A percentile compares a stretch with the other conserved stretches of the same genome.
phyloP scores from a whole-genome alignment of 1,140 invertebrate genomes.

The Diuraphis noxia region DNA sequence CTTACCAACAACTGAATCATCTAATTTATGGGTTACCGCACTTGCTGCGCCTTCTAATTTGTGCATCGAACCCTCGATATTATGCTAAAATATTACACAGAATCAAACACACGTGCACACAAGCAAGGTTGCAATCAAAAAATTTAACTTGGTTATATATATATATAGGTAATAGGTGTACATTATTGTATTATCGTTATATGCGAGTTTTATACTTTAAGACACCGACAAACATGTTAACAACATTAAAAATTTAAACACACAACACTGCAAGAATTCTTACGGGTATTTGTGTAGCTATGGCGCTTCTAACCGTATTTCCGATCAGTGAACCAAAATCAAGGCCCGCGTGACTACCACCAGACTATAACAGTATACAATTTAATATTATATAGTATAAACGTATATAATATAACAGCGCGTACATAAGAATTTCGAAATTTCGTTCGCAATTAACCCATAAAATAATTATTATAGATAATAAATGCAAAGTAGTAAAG shows the following conservation, averaged over 20 bases:
- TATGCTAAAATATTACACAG: background rate
- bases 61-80: background rate
- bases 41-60: background rate
- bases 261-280: background rate
- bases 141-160: background rate
- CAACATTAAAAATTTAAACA: background rate
- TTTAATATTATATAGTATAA: background rate
- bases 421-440: background rate
- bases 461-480: background rate
- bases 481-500: background rate
- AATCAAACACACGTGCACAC: constrained; percentile 8
- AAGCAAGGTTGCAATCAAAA: background rate
- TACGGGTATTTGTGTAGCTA: constrained; percentile 13
- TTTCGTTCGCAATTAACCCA: background rate
- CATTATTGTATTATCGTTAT: background rate
- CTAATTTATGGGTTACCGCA: background rate
- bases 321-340: constrained; percentile 40
- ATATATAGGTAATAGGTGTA: background rate
- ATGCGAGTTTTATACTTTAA: constrained; percentile 35
- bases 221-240: constrained; percentile 11
- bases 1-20: background rate
- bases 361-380: constrained; percentile 44
- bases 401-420: background rate
- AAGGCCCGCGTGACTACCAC: constrained; percentile 10
- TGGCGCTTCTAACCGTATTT: background rate